A percentile compares a stretch with the other conserved stretches of the same genome.
Conservation (phyloP, 2,113 vertebrate genomes). For the Hystrix brachyura region DNA sequence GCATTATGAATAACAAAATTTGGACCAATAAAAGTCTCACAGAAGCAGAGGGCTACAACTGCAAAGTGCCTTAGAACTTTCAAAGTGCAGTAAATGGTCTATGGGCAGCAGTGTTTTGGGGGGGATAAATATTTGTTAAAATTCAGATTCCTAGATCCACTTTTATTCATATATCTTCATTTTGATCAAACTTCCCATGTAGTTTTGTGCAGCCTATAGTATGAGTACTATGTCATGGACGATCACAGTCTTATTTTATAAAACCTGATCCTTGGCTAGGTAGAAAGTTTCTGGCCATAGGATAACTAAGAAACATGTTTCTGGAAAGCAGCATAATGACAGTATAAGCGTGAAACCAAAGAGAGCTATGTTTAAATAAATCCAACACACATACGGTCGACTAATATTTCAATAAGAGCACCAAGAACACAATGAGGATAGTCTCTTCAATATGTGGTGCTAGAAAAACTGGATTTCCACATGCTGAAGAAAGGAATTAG, state of each 20-base stretch:
- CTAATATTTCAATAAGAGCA: not conserved
- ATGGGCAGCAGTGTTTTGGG: not conserved
- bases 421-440: not conserved
- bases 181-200: slow-evolving; percentile 34
- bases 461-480: not conserved
- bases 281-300: not conserved
- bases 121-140: not conserved
- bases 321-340: slow-evolving; percentile 2
- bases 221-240: not conserved
- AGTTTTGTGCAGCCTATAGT: not conserved
- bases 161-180: slow-evolving; percentile 19
- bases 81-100: not conserved
- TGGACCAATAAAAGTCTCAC: not conserved
- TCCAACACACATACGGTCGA: not conserved
- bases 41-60: not conserved
- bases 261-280: slow-evolving; percentile 25
- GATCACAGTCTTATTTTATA: slow-evolving; percentile 8
- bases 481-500: not conserved
- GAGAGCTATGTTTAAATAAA: not conserved
- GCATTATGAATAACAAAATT: slow-evolving; percentile 36
- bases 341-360: slow-evolving; percentile 10
- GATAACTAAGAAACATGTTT: slow-evolving; percentile 40
- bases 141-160: not conserved
- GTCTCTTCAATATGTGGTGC: not conserved
- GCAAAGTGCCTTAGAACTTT: not conserved